phyloP scores from a whole-genome alignment of 1,140 invertebrate genomes.

The Rhopalosiphum padi region DNA sequence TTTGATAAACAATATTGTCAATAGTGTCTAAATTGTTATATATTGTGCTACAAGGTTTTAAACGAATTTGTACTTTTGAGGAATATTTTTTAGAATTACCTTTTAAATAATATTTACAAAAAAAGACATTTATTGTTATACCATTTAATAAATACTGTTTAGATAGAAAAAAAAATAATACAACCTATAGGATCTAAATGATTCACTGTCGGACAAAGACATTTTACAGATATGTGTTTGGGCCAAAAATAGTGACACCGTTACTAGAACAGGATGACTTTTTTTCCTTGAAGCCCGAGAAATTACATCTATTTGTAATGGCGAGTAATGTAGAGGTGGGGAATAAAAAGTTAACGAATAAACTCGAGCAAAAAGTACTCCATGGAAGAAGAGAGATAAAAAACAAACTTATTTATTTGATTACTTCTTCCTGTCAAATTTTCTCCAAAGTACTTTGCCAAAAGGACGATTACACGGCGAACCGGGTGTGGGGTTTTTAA shows the following conservation, averaged over 20 bases:
- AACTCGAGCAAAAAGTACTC: constrained; percentile 37
- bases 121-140: not conserved
- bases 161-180: not conserved
- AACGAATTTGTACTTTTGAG: not conserved
- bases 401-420: constrained; percentile 55
- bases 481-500: constrained; percentile 32
- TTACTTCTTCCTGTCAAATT: constrained; percentile 56
- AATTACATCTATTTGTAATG: constrained; percentile 41
- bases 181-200: not conserved
- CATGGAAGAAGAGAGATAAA: constrained; percentile 46
- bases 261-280: not conserved
- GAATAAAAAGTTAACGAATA: constrained; percentile 43
- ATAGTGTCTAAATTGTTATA: not conserved
- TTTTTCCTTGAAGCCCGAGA: not conserved
- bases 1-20: not conserved
- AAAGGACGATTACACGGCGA: constrained; percentile 45
- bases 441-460: constrained; percentile 45
- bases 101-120: not conserved
- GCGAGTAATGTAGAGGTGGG: not conserved
- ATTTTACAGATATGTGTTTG: not conserved
- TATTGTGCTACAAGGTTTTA: not conserved
- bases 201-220: not conserved
- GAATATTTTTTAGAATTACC: not conserved
- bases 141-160: not conserved
- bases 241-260: not conserved